Evolutionary conservation across 2,113 vertebrate genomes (phyloP).

Genomic region (Tragelaphus imberbis): DNA sequence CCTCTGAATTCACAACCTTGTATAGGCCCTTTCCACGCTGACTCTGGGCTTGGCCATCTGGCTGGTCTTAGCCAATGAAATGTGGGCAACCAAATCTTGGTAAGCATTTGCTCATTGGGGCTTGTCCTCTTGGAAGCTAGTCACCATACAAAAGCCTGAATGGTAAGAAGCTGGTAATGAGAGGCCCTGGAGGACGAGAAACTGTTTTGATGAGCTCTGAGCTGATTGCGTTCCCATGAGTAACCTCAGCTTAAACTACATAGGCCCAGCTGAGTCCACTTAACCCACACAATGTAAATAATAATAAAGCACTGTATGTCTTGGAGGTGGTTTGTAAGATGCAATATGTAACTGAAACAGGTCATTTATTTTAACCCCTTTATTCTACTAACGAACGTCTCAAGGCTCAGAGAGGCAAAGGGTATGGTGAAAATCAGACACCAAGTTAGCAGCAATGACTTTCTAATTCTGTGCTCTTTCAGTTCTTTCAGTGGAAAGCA

Average conservation of each 20-base stretch:
- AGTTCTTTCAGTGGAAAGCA: neutral
- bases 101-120: neutral
- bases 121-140: neutral
- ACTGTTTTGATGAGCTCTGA: constrained; percentile 22
- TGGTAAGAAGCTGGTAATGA: neutral
- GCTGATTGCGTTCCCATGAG: neutral
- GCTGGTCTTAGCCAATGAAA: neutral
- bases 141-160: neutral
- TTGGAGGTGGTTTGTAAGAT: neutral
- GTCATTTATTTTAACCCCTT: neutral
- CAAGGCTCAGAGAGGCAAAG: neutral
- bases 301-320: neutral
- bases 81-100: neutral
- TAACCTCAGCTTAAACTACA: neutral
- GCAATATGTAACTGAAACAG: constrained; percentile 30
- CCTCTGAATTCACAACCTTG: neutral
- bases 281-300: neutral
- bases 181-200: neutral
- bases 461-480: neutral
- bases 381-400: neutral
- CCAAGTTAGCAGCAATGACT: neutral
- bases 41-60: neutral
- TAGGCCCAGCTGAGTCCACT: neutral
- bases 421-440: neutral
- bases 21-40: neutral